These are phyloP conservation scores for Montipora cactus DNA, from an alignment of 64 coral and sea anemone species.

Conservation along the genomic window DNA sequence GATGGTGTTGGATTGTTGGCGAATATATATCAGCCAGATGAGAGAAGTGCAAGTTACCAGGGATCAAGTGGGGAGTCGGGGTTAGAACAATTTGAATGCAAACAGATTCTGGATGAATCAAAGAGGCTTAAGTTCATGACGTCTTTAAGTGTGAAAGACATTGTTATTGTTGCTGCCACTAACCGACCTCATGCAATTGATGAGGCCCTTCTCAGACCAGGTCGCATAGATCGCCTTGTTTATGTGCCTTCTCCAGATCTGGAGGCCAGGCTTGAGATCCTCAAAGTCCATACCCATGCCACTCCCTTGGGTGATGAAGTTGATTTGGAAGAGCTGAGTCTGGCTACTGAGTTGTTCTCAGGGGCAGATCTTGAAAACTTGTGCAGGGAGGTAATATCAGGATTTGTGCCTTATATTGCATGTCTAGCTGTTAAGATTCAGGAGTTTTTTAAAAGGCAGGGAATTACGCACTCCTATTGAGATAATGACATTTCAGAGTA, in stretches of 20 bases:
- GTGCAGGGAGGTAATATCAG: conserved; percentile 88
- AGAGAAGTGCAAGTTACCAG: not conserved
- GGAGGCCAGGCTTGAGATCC: conserved; percentile 88
- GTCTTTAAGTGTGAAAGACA: conserved; percentile 48
- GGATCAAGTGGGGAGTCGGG: not conserved
- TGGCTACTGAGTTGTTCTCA: conserved; percentile 83
- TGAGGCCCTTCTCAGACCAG: conserved; percentile 89
- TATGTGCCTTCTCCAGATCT: conserved; percentile 95
- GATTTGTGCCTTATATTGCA: no score
- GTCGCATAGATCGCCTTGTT: conserved; percentile 89
- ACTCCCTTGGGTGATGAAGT: conserved; percentile 87
- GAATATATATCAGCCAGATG: conserved; percentile 77
- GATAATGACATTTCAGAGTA: no score
- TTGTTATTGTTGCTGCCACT: conserved; percentile 92
- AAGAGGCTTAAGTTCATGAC: not conserved
- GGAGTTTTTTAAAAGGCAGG: no score
- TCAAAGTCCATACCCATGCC: conserved; percentile 81
- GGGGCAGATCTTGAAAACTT: conserved; percentile 97
- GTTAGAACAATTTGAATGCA: not conserved
- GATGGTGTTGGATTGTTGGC: conserved; percentile 92
- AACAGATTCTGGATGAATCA: not conserved
- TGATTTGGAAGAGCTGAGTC: conserved; percentile 61
- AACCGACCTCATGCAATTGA: conserved; percentile 94
- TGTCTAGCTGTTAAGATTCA: no score
- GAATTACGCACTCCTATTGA: no score